Evolutionary conservation across 2,797 vertebrate species (phyloP), one percentile per base, ranked within the genome.

Genomic region (Phoxinus dragarum): DNA sequence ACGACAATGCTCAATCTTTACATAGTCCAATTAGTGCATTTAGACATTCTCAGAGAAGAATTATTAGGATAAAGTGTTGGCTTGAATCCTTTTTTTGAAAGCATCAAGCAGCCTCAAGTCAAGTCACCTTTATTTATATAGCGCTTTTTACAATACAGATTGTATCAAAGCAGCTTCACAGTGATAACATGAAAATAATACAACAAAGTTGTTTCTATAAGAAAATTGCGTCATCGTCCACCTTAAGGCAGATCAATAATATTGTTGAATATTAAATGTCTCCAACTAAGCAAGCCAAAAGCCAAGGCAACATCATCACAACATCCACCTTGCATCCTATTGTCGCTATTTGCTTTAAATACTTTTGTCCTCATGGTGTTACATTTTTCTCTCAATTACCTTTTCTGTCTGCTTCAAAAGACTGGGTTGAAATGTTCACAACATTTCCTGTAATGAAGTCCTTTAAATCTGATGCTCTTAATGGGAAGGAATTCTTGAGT

Each of bases 1-100:
- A 40, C 72, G 84, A 23, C 23, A n/a, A 66, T 16, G 34, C 9
- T 27, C 31, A 40, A 47, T 59, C 27, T 72, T 71, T 72, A 27
- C 47, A 3, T 17, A 31, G 76, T 52, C 68, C 77, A 85, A 66
- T 74, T 73, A 80, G 77, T 52, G 42, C 31, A 31, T 64, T 38
- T 36, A 38, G 47, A 81, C 21, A 21, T 69, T 84, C 74, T 78
- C 52, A 36, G n/a, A 79, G 66, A 44, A 42, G 19, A 66, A 21
- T 49, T 67, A 67, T 47, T 6, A 14, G n/a, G 31, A 78, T 44
- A 71, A 71, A 14, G 66, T 69, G 19, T n/a, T 40, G 9, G 74
- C 5, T 77, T 77, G 17, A 77, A 64, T 68, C 34, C 34, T 12
- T 67, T 71, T 36, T 69, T 12, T 36, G 19, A 67, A 61, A 69